phyloP scores from a whole-genome alignment of 2,797 vertebrate genomes.

The Cottoperca gobio region DNA sequence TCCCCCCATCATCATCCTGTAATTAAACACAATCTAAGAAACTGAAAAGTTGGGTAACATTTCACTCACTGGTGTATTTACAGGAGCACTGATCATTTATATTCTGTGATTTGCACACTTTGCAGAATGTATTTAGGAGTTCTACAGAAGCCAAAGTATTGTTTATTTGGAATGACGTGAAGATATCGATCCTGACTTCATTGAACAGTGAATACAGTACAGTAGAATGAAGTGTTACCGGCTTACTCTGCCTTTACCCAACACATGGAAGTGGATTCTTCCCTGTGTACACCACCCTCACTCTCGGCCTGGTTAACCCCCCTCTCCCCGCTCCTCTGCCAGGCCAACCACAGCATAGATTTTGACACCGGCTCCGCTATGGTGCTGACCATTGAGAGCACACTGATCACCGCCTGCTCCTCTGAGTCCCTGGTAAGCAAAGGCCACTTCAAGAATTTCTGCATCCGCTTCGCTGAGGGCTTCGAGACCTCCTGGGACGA shows the following conservation, averaged over 20 bases:
- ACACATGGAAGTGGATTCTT: constrained; percentile 39
- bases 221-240: constrained; percentile 61
- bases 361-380: constrained; percentile 96
- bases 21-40: constrained; percentile 42
- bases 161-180: neutral
- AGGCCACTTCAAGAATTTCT: constrained; percentile 99
- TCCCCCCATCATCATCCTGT: neutral
- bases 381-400: constrained; percentile 98
- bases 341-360: constrained; percentile 95
- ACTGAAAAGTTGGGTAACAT: constrained; percentile 48
- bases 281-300: neutral
- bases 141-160: too few species aligned
- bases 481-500: constrained; percentile 99
- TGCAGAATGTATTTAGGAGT: neutral
- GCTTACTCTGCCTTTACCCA: constrained; percentile 9
- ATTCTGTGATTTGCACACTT: neutral
- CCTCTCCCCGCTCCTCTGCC: constrained; percentile 38
- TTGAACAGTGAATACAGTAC: neutral
- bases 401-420: constrained; percentile 98
- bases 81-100: neutral
- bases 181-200: neutral
- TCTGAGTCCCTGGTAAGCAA: constrained; percentile 99
- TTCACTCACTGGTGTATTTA: constrained; percentile 42
- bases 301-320: constrained; percentile 5
- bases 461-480: constrained; percentile 98